Evolutionary conservation across 2,797 vertebrate genomes (phyloP).

Genomic region (Danionella dracula): DNA sequence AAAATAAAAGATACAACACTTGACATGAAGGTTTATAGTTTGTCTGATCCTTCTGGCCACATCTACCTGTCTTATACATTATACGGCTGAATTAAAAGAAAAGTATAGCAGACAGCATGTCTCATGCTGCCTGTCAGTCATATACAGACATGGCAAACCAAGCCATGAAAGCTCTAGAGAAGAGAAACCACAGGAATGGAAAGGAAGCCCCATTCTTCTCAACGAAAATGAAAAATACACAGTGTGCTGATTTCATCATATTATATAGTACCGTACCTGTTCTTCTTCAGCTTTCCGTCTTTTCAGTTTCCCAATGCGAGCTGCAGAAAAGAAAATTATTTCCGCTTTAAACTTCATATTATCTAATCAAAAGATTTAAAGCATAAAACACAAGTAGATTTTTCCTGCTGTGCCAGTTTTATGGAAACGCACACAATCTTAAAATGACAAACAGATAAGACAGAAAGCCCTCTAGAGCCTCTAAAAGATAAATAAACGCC

Average conservation of each 20-base stretch:
- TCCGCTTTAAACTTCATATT: background rate
- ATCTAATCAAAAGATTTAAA: background rate
- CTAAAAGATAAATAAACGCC: background rate
- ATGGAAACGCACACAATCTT: background rate
- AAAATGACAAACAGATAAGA: slow-evolving; percentile 10
- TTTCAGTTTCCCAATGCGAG: slow-evolving; percentile 96
- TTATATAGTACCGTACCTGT: slow-evolving; percentile 91
- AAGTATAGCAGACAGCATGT: slow-evolving; percentile 5
- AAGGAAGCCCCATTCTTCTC: background rate
- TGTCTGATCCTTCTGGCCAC: slow-evolving; percentile 8
- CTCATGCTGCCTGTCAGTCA: slow-evolving; percentile 10
- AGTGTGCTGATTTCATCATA: background rate
- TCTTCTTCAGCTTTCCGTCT: slow-evolving; percentile 91
- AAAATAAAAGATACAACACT: slow-evolving; percentile 38
- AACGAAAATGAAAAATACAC: background rate
- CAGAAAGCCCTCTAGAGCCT: slow-evolving; percentile 5
- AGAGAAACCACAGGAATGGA: background rate
- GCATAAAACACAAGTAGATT: background rate
- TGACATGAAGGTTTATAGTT: slow-evolving; percentile 19
- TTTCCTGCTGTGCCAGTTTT: slow-evolving; percentile 3
- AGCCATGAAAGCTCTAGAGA: slow-evolving; percentile 19
- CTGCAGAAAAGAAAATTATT: slow-evolving; percentile 58
- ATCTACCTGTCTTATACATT: slow-evolving; percentile 5
- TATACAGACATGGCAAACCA: background rate
- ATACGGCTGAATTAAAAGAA: background rate